Percentiles rank a stretch among this genome's conserved stretches.
Evolutionary conservation across 2,888 invertebrate genomes (phyloP).

Genomic region (Agrotis ipsilon): DNA sequence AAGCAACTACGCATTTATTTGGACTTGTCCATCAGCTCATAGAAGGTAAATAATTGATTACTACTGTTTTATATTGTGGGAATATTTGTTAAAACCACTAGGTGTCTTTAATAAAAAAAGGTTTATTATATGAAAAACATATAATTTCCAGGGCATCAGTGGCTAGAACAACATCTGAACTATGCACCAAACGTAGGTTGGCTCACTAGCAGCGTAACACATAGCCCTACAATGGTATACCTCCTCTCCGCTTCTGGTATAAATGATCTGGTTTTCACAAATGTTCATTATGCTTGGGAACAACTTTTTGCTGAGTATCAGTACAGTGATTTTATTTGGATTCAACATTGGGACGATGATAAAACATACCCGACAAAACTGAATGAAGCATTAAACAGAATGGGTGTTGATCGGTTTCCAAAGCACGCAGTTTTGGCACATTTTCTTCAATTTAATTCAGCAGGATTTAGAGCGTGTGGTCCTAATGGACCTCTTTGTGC

Average conservation of each 20-base stretch:
- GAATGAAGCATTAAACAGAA: conserved; percentile 76
- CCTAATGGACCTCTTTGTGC: conserved; percentile 77
- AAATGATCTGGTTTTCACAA: conserved; percentile 95
- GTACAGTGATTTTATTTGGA: conserved; percentile 97
- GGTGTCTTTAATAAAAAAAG: not conserved
- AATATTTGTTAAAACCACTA: not conserved
- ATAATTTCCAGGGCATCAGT: conserved; percentile 94
- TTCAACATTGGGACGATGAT: conserved; percentile 94
- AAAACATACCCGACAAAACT: conserved; percentile 71
- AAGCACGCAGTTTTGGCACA: conserved; percentile 82
- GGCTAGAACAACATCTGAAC: conserved; percentile 95
- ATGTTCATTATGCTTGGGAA: conserved; percentile 98
- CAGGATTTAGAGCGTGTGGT: conserved; percentile 81
- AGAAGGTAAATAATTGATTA: conserved; percentile 92
- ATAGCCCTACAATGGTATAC: conserved; percentile 97
- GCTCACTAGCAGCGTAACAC: conserved; percentile 99
- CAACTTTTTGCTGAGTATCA: conserved; percentile 97
- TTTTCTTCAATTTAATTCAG: conserved; percentile 83
- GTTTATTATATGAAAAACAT: not conserved
- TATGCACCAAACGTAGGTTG: conserved; percentile 95
- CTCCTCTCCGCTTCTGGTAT: conserved; percentile 95
- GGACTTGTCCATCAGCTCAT: conserved; percentile 97
- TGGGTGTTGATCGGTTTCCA: conserved; percentile 81
- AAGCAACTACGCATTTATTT: conserved; percentile 96
- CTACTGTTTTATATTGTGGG: not conserved